phyloP scores from a whole-genome alignment of 2,888 invertebrate species.

The Malacosoma neustria region DNA sequence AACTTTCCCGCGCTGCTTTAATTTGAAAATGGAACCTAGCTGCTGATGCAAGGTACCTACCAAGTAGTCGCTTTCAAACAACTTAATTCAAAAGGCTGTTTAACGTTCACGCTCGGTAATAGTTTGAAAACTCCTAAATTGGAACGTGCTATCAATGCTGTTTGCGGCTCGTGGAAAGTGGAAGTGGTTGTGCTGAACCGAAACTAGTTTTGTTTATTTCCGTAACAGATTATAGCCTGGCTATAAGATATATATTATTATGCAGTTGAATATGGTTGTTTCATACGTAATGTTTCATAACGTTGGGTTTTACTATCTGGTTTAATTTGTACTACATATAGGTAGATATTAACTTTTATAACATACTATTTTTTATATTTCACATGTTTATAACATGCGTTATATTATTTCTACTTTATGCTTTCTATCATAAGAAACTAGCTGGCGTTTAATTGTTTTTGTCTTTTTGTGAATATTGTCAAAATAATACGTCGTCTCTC shows the following conservation, averaged over 20 bases:
- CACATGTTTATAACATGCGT: no score
- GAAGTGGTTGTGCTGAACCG: constrained; percentile 20
- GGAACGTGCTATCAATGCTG: constrained; percentile 30
- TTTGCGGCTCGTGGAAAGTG: constrained; percentile 38
- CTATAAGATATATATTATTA: background rate
- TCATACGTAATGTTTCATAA: background rate
- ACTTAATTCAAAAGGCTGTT: constrained; percentile 17
- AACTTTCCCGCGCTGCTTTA: constrained; percentile 27
- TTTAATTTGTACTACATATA: no score
- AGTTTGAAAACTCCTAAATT: constrained; percentile 23
- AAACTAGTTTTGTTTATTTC: constrained; percentile 40
- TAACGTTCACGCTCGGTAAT: constrained; percentile 13
- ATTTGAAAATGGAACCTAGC: constrained; percentile 33
- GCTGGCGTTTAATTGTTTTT: no score
- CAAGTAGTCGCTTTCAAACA: constrained; percentile 20
- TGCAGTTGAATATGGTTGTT: background rate
- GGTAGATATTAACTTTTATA: no score
- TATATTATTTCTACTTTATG: no score
- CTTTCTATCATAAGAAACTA: no score
- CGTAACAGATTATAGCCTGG: constrained; percentile 26
- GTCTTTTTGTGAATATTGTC: no score
- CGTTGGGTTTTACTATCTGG: background rate
- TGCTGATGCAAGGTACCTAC: constrained; percentile 20
- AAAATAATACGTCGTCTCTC: no score
- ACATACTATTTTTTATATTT: no score